Evolutionary conservation across 1,140 invertebrate species (phyloP), one percentile per base, ranked within the genome.

Genomic region (Cheumatopsyche charites): DNA sequence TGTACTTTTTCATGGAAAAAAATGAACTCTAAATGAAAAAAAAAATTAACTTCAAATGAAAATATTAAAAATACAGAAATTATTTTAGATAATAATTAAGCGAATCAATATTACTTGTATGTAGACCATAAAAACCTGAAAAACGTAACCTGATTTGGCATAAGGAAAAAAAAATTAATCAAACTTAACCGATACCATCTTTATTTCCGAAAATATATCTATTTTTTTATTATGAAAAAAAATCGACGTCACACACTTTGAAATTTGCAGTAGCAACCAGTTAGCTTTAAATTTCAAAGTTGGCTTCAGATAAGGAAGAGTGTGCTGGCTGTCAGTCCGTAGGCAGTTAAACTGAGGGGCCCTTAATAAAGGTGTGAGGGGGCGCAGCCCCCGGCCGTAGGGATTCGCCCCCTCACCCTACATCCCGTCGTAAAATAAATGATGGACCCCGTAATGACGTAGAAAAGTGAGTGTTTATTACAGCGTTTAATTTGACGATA

Each of bases 401-500:
- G 9, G 58, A 1, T 25, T n/a, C 15, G 23, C 15, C 52, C 12
- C 23, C 58, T 4, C 13, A 49, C 13, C 26, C 58, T 15, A 2
- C 58, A 23, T 26, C 58, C 29, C 19, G 26, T 21, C 41, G 62
- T 63, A 63, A 63, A 63, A 63, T 63, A 63, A 63, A 63, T 63
- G 62, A 63, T 63, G 62, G 29, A 12, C n/a, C 41, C 52, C 62
- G 29, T 63, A 63, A 63, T 42, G 62, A 63, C 62, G 62, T n/a
- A 63, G 62, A 63, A 63, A 63, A 63, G 62, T 63, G 62, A 63
- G 29, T 63, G 62, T 63, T 63, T 63, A 63, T 63, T 63, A 63
- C 62, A 42, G 13, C 62, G 62, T 63, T 63, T 63, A 63, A 63
- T 63, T 63, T 63, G 29, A 43, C 62, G 19, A 29, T 63, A 63